Evolutionary conservation across 2,888 invertebrate species (phyloP).

Genomic region (Spodoptera exigua): DNA sequence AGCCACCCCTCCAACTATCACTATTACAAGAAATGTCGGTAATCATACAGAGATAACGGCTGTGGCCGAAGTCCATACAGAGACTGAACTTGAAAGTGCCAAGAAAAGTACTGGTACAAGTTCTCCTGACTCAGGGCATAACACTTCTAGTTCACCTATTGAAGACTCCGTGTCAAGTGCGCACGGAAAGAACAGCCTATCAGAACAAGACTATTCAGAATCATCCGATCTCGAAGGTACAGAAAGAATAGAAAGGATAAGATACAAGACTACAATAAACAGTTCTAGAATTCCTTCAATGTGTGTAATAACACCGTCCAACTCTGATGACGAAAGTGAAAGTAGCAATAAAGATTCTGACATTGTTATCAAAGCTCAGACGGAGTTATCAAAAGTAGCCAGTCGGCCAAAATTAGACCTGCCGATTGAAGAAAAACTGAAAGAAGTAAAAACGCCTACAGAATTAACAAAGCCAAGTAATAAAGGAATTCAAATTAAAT

Average conservation of each 20-base stretch:
- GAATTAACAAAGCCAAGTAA: conserved; percentile 67
- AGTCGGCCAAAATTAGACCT: conserved; percentile 82
- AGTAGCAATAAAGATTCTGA: conserved; percentile 75
- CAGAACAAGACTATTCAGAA: conserved; percentile 95
- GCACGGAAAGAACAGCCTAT: conserved; percentile 91
- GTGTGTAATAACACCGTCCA: conserved; percentile 96
- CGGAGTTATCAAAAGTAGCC: conserved; percentile 70
- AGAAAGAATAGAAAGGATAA: conserved; percentile 95
- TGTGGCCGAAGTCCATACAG: conserved; percentile 89
- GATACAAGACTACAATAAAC: conserved; percentile 95
- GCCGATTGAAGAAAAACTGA: conserved; percentile 75
- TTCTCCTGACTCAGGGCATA: conserved; percentile 94
- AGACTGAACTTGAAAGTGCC: conserved; percentile 82
- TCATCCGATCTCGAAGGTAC: conserved; percentile 96
- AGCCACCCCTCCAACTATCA: conserved; percentile 74
- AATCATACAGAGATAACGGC: conserved; percentile 89
- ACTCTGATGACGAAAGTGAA: conserved; percentile 95
- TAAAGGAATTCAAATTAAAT: conserved; percentile 76
- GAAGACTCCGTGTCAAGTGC: conserved; percentile 93
- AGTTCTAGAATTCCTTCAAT: conserved; percentile 97
- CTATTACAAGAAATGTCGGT: conserved; percentile 81
- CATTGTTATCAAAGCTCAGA: conserved; percentile 51
- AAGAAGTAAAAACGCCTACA: conserved; percentile 67
- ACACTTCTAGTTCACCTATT: conserved; percentile 94
- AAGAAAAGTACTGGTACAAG: conserved; percentile 91